A percentile compares a stretch with the other conserved stretches of the same genome.
Conservation (phyloP, 2,113 vertebrate genomes). For the Diglossa brunneiventris region DNA sequence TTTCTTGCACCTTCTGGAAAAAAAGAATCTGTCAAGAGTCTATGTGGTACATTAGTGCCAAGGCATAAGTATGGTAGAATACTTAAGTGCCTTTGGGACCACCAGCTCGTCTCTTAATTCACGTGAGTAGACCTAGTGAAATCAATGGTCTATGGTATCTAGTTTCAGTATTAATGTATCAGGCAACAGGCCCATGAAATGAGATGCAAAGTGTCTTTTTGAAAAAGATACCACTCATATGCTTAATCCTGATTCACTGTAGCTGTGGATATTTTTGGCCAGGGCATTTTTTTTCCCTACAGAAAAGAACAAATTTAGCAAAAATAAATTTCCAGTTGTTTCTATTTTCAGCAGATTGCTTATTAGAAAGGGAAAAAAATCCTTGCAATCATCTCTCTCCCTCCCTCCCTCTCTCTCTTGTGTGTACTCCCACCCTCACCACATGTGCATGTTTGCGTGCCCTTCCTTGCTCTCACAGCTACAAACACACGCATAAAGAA, state of each 20-base stretch:
- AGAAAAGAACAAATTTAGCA: constrained; percentile 22
- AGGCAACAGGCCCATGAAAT: neutral
- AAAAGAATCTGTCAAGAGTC: neutral
- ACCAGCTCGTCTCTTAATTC: constrained; percentile 39
- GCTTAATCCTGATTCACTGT: neutral
- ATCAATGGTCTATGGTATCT: constrained; percentile 33
- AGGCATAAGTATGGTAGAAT: constrained; percentile 2
- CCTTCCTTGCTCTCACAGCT: neutral
- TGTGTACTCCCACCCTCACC: neutral
- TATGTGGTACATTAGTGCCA: constrained; percentile 29
- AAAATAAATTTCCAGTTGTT: constrained; percentile 12
- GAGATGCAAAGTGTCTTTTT: neutral
- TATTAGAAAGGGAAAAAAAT: neutral
- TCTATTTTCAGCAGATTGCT: constrained; percentile 35
- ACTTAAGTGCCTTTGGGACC: constrained; percentile 49
- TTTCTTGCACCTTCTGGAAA: neutral
- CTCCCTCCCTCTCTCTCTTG: neutral
- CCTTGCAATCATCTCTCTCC: neutral
- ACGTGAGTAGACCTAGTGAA: constrained; percentile 40
- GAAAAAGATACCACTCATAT: neutral
- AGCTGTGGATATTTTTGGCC: constrained; percentile 14
- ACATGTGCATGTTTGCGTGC: rapidly evolving
- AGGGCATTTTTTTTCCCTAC: neutral
- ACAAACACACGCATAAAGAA: rapidly evolving
- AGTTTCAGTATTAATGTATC: constrained; percentile 29